Evolutionary conservation across 2,797 vertebrate species (phyloP), one percentile per base, ranked within the genome.

Genomic region (Pseudocheirus occidentalis): DNA sequence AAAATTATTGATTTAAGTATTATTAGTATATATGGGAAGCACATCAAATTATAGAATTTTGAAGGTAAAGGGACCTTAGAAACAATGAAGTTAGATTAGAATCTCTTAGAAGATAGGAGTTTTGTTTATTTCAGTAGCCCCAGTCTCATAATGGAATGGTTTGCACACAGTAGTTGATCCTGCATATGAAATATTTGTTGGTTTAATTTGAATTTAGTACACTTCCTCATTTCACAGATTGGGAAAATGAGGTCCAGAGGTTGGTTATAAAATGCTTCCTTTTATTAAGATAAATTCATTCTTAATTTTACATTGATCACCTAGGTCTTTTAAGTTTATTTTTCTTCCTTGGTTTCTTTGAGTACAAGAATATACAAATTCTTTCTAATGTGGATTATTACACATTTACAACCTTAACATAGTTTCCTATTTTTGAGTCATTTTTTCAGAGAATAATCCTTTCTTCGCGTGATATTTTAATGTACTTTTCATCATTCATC

Each of bases 211-310:
- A 94, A n/a, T 31, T 10, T 89, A 55, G 1, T 34, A 73, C 34
- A 90, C 90, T 50, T 12, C 29, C 1, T 58, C 66, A 95, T 81
- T 96, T 96, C 40, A 87, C 73, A 87, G n/a, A 87, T 50, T 24
- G 9, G 73, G 40, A 46, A 87, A 87, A 50, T 87, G 40, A 87
- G 40, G 21, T 24, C 73, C 1, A 28, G n/a, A 40, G n/a, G 40
- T 87, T 24, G n/a, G 40, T 87, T 24, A 50, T 50, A 50, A 27
- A 87, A 1, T 50, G 3, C 13, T 87, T 50, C 40, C 24, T 87
- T 87, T 46, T 50, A 87, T 28, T 87, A 87, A 87, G 40, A 7
- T 90, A 54, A 91, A 81, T 96, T 94, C 66, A 90, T 53, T 93
- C 95, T 95, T 54, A 58, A 90, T 91, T 91, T 87, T 57, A 12